Base-by-base conservation (phyloP, 2,797 vertebrate genomes). In the Poecilia picta region DNA sequence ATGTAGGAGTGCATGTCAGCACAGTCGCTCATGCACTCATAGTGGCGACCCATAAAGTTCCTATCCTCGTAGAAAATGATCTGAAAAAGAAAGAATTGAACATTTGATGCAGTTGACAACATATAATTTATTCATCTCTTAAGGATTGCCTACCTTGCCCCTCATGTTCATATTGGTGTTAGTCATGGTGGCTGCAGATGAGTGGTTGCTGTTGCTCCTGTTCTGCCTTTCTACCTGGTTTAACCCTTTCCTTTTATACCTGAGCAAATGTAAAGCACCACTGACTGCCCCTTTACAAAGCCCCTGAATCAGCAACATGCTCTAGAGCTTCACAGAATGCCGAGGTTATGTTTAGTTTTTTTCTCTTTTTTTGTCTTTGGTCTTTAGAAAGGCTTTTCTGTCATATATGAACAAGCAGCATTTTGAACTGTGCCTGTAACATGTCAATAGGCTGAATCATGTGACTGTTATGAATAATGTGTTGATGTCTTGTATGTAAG, bases 161-260 rank as follows among this genome's bases (percentile, higher is more conserved):
- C 88, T 93, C 90, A 92, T 92, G 89, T n/a, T 87, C 87, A 92
- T 93, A 89, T 77, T 41, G 66, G 89, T 86, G 84, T 91, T 92
- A 84, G 81, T 94, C 90, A 94, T 87, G 83, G 71, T 89, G 68
- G 77, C 81, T 85, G 83, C 23, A 18, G 85, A 43, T 86, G 88
- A 53, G 85, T 76, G 77, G 82, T 68, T 84, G 76, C 78, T 78
- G 16, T 55, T 84, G 85, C 79, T 89, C 33, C 70, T 85, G 84
- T 83, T 72, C 87, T 89, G 89, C 74, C 46, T 81, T 80, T 46
- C 81, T 89, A 89, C 80, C 85, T 79, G 86, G 72, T 91, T 94
- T 92, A 93, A 93, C 92, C 83, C 85, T 83, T 92, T 85, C 85
- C 88, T 93, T 95, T 95, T 95, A 95, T 95, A 95, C 91, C 81